Evolutionary conservation across 35 echinoderm and acorn worm genomes (phyloP).

Genomic region (Ptychodera flava): DNA sequence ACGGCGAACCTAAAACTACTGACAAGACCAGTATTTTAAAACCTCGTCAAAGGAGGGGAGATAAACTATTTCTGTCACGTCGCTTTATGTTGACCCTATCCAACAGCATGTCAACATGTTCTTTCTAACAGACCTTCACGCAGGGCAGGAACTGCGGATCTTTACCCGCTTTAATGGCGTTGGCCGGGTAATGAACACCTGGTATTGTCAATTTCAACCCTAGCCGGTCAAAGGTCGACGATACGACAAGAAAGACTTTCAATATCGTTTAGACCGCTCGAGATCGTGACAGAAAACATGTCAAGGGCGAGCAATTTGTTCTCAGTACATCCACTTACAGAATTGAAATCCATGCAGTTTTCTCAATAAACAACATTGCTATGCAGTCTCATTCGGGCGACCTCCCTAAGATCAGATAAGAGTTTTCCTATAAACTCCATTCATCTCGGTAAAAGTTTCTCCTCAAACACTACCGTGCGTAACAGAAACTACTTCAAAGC

Average conservation of each 20-base stretch:
- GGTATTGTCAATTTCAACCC: not conserved
- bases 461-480: too few relatives aligned
- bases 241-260: too few relatives aligned
- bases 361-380: not conserved
- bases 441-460: too few relatives aligned
- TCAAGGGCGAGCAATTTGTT: not conserved
- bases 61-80: not conserved
- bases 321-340: not conserved
- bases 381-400: not conserved
- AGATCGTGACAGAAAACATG: too few relatives aligned
- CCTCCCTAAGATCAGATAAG: not conserved
- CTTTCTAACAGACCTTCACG: too few relatives aligned
- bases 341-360: not conserved
- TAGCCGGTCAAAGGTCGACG: not conserved
- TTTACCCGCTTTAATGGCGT: not conserved
- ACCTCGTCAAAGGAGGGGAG: not conserved
- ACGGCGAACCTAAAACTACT: too few relatives aligned
- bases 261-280: too few relatives aligned
- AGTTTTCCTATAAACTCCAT: too few relatives aligned
- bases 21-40: too few relatives aligned
- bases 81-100: not conserved
- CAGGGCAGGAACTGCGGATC: not conserved
- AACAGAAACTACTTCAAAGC: too few relatives aligned
- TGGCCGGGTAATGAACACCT: not conserved
- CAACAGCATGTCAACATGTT: not conserved